phyloP scores from a whole-genome alignment of 2,888 invertebrate genomes.

The Blera fallax region DNA sequence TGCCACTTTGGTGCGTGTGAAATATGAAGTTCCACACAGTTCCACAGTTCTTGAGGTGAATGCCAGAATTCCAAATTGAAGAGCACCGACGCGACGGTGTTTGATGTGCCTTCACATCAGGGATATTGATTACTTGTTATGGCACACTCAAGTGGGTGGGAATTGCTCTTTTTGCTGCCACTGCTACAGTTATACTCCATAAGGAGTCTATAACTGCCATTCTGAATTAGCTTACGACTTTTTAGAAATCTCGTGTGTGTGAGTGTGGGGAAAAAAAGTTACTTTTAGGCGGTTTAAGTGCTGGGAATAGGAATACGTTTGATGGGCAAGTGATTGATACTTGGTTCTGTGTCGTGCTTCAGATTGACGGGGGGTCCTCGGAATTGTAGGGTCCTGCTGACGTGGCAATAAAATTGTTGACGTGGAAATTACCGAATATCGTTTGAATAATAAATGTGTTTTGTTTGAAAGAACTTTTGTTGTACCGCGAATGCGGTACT shows the following conservation, averaged over 20 bases:
- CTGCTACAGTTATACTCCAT: background rate
- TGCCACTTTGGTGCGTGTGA: conserved; percentile 59
- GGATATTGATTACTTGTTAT: conserved; percentile 57
- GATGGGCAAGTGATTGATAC: conserved; percentile 56
- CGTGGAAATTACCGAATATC: conserved; percentile 12
- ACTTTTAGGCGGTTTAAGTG: conserved; percentile 32
- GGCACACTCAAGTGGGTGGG: conserved; percentile 27
- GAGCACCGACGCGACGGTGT: background rate
- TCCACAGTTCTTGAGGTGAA: background rate
- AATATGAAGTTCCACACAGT: conserved; percentile 22
- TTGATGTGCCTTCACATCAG: conserved; percentile 43
- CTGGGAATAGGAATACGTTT: background rate
- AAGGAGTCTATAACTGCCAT: conserved; percentile 34
- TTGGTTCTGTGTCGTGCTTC: conserved; percentile 2
- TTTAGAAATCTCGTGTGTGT: background rate
- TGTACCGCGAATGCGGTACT: background rate
- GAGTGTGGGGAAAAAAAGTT: background rate
- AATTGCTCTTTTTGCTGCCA: conserved; percentile 1
- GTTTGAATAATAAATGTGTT: background rate
- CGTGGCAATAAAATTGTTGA: conserved; percentile 14
- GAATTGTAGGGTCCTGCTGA: background rate
- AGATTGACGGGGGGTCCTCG: conserved; percentile 6
- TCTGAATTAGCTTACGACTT: conserved; percentile 54
- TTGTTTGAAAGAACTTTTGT: background rate
- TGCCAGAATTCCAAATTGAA: background rate